Evolutionary conservation across 2,888 invertebrate genomes (phyloP).

Genomic region (Tenthredo mesomela): DNA sequence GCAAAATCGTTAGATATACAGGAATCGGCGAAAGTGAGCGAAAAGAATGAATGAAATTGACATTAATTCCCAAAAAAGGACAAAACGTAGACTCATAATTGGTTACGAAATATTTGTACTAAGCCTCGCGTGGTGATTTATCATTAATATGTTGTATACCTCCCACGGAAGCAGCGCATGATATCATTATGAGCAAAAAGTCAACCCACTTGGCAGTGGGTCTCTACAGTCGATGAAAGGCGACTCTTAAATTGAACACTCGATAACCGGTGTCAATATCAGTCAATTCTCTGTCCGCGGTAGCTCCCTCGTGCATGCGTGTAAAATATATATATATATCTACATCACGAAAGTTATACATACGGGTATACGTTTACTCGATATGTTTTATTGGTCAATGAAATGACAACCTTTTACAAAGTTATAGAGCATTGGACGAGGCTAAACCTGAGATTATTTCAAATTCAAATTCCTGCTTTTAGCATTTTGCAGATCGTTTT

Average conservation of each 20-base stretch:
- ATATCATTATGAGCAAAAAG: conserved; percentile 2
- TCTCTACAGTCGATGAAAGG: conserved; percentile 40
- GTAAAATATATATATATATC: conserved; percentile 18
- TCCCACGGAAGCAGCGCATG: neutral
- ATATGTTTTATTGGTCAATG: conserved; percentile 41
- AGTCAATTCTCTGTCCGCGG: conserved; percentile 16
- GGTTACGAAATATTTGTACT: neutral
- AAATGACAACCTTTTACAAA: conserved; percentile 28
- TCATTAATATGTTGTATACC: neutral
- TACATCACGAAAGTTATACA: neutral
- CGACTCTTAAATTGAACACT: conserved; percentile 36
- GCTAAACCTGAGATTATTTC: conserved; percentile 1
- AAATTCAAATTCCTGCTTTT: neutral
- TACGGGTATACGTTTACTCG: conserved; percentile 24
- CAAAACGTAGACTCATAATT: neutral
- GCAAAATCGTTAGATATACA: too few species aligned
- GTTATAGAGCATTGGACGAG: neutral
- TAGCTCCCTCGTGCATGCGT: neutral
- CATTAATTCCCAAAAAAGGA: neutral
- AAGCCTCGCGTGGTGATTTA: neutral
- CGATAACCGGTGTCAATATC: conserved; percentile 41
- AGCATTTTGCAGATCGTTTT: neutral
- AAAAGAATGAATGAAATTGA: neutral
- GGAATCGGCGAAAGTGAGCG: neutral
- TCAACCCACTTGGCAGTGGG: neutral